Evolutionary conservation across 2,888 invertebrate genomes (phyloP), one percentile per base, ranked within the genome.

Genomic region (Sinhomidia bicolor): DNA sequence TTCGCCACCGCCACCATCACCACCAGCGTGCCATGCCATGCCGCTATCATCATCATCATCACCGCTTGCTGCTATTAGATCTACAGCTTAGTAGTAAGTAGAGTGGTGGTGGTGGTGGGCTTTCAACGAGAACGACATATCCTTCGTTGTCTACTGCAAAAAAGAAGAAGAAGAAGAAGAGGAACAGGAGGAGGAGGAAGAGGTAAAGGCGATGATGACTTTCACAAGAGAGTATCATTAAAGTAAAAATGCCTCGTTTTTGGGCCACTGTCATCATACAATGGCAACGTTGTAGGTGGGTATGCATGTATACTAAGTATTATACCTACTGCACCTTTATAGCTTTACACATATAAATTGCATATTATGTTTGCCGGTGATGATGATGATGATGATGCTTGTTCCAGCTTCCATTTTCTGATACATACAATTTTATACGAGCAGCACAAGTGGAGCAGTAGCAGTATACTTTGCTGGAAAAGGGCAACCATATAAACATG

Each of bases 221-320:
- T 88, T 83, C 68, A 62, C 20, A 68, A 82, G 86, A 79, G 76
- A 51, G 88, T 87, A 82, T 88, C 88, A 88, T 88, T 88, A 88
- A 83, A 79, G 76, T 26, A 41, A 83, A 88, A 83, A 79, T 78
- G 68, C 51, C 74, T 78, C 65, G 54, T 82, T 82, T 86, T 57
- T 44, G 44, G 32, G 47, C 2, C 36, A 29, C 23, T 10, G 60
- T 41, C 20, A n/a, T 47, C 5, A 47, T 57, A 78, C 36, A 54
- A 5, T 41, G 41, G 23, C 68, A 17, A 54, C 10, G 10, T 47
- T 41, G 41, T 41, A n/a, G n/a, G 47, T 47, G 12, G 10, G 47
- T 47, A 41, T 10, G 6, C 10, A 41, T 41, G n/a, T n/a, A 36
- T 36, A 36, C 3, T 36, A 36, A 36, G 47, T 14, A 47, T n/a